A percentile compares a stretch with the other conserved stretches of the same genome.
Evolutionary conservation across 2,797 vertebrate species (phyloP).

Genomic region (Xyrichtys novacula): DNA sequence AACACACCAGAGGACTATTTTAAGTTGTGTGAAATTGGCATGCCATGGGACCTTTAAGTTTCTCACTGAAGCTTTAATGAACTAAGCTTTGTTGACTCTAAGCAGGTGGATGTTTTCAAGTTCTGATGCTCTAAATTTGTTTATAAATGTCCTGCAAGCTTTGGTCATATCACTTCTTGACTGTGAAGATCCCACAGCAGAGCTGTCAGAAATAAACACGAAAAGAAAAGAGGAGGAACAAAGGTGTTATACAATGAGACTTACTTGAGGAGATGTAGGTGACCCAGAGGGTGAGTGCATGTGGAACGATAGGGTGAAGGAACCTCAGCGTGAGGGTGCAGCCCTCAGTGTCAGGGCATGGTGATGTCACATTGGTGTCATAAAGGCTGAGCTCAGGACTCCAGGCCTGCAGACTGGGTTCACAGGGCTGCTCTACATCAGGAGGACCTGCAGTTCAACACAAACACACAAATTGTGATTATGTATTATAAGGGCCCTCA

Average conservation of each 20-base stretch:
- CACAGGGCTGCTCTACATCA: constrained; percentile 96
- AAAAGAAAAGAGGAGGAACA: background rate
- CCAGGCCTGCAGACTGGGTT: constrained; percentile 96
- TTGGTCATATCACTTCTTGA: no score
- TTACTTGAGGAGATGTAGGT: constrained; percentile 90
- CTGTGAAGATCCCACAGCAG: no score
- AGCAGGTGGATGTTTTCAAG: no score
- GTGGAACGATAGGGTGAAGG: constrained; percentile 86
- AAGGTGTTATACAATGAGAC: constrained; percentile 20
- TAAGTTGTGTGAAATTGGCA: no score
- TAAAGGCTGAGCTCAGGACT: constrained; percentile 95
- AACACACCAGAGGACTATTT: no score
- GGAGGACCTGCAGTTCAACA: constrained; percentile 87
- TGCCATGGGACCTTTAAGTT: no score
- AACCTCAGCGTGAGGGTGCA: constrained; percentile 93
- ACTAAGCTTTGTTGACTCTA: no score
- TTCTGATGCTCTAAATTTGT: no score
- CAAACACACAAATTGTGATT: constrained; percentile 22
- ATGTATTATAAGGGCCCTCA: no score
- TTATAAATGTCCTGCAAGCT: no score
- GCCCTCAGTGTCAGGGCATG: constrained; percentile 90
- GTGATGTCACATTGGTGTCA: constrained; percentile 94
- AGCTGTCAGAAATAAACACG: background rate
- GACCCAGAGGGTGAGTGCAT: constrained; percentile 92
- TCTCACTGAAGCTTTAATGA: no score